Evolutionary conservation across 2,797 vertebrate genomes (phyloP).

Genomic region (Dendrocincla fuliginosa): DNA sequence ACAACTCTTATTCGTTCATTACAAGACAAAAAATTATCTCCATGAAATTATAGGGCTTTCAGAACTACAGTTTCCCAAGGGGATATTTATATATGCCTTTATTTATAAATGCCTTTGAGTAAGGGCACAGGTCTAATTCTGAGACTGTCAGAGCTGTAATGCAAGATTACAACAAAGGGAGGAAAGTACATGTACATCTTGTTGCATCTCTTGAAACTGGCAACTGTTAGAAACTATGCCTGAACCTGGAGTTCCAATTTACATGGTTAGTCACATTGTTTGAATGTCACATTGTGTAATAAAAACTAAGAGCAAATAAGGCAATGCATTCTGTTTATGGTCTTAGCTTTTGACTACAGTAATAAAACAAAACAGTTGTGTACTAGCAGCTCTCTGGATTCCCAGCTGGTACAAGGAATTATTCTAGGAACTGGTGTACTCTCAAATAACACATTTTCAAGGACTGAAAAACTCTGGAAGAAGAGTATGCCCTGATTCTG

Average conservation of each 20-base stretch:
- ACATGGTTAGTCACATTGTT: background rate
- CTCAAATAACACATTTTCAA: background rate
- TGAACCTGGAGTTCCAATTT: background rate
- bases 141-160: background rate
- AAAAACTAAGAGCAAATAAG: background rate
- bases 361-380: background rate
- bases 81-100: background rate
- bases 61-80: background rate
- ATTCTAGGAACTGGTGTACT: background rate
- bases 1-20: background rate
- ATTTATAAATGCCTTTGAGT: background rate
- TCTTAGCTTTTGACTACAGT: background rate
- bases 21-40: background rate
- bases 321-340: background rate
- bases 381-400: background rate
- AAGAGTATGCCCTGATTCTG: background rate
- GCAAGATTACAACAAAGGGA: background rate
- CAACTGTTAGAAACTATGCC: background rate
- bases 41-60: background rate
- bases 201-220: background rate
- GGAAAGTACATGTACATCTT: background rate
- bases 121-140: background rate
- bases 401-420: background rate
- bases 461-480: background rate
- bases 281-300: background rate